Evolutionary conservation across 1,140 invertebrate species (phyloP), one percentile per base, ranked within the genome.

Genomic region (Augochlora pura): DNA sequence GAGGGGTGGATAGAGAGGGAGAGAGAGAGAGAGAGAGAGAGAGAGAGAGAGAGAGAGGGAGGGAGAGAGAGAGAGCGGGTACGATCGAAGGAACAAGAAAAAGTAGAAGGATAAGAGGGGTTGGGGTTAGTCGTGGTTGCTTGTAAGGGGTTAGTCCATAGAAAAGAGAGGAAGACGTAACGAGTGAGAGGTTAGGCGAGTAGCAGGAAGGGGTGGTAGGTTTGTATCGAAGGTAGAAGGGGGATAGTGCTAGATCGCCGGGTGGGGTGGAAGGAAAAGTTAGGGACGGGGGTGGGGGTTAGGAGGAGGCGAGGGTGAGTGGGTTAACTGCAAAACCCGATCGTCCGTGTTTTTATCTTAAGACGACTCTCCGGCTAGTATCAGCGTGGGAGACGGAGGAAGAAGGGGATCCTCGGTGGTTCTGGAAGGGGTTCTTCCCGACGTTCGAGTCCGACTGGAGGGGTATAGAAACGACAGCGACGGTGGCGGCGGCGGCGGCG

Each of bases 291-390:
- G 66, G 73, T 72, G 79, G 77, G 79, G 80, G 80, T 39, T 16
- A 52, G 49, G 46, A 25, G 42, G 42, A 83, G 72, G 72, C 76
- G 77, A 81, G 88, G 86, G 86, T 85, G 89, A 88, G 88, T 88
- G 88, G 88, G 90, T 91, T 91, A 91, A 89, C 89, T 86, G 87
- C 87, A 89, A 91, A 91, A 89, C 88, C 88, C 88, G 90, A 92
- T 93, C 90, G 91, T 91, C 87, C 89, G 89, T 91, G 90, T 92
- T 93, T 93, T 92, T 92, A 92, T 92, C 90, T 90, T 89, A 92
- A 92, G 91, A 92, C 89, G 83, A 84, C 68, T 83, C 85, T 72
- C 77, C 81, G 82, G 65, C 70, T 83, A 77, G 85, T 84, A 81
- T 66, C 85, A 49, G 59, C 70, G 72, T 80, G 77, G 77, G 54